A percentile compares a stretch with the other conserved stretches of the same genome.
These are phyloP conservation scores for Karalla daura DNA, from an alignment of 2,797 vertebrate species.

Conservation along the genomic window DNA sequence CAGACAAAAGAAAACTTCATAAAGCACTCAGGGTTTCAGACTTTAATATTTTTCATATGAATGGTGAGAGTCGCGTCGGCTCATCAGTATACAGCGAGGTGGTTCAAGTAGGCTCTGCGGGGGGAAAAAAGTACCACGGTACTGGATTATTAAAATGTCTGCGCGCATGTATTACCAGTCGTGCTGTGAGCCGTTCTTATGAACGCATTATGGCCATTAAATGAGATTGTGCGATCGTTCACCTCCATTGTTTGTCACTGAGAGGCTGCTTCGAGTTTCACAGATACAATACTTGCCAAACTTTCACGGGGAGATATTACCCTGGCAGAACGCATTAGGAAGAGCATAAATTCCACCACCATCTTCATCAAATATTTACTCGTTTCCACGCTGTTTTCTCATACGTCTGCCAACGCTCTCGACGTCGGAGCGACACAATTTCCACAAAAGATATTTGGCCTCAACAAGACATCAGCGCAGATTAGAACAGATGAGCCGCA, in stretches of 20 bases:
- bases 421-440: slow-evolving; percentile 6
- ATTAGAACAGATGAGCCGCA: slow-evolving; percentile 38
- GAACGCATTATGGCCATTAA: slow-evolving; percentile 51
- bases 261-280: slow-evolving; percentile 24
- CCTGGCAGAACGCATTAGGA: slow-evolving; percentile 3
- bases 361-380: slow-evolving; percentile 56
- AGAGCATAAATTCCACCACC: slow-evolving; percentile 32
- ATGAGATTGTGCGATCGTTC: slow-evolving; percentile 38
- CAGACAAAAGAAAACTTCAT: slow-evolving; percentile 1
- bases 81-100: slow-evolving; percentile 50
- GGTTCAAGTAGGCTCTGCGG: slow-evolving; percentile 20
- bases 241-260: slow-evolving; percentile 46
- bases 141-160: slow-evolving; percentile 56
- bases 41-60: slow-evolving; percentile 32
- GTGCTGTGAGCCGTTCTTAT: slow-evolving; percentile 33
- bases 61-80: slow-evolving; percentile 21
- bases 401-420: slow-evolving; percentile 7
- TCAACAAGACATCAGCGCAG: slow-evolving; percentile 36
- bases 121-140: slow-evolving; percentile 4
- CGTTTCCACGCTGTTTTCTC: slow-evolving; percentile 3
- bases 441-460: slow-evolving; percentile 13
- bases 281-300: slow-evolving; percentile 36
- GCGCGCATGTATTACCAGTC: slow-evolving; percentile 31
- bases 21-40: background rate
- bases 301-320: slow-evolving; percentile 28